Percentiles rank a stretch among this genome's conserved stretches.
Conservation (phyloP, 1,140 invertebrate genomes). For the Listronotus oregonensis region DNA sequence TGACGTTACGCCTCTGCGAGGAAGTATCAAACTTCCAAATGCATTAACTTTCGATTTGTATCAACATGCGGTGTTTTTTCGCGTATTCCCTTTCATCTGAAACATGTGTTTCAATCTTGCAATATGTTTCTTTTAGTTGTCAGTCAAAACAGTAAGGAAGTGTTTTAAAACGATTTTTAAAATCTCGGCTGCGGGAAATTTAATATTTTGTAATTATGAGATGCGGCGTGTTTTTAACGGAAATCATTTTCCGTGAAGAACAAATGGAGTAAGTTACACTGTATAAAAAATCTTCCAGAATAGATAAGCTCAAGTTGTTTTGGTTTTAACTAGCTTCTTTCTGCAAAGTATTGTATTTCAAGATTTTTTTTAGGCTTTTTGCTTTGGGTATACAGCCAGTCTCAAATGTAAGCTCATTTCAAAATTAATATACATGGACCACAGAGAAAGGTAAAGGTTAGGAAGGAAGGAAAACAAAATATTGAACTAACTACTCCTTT, state of each 20-base stretch:
- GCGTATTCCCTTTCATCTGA: conserved; percentile 12
- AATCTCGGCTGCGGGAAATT: conserved; percentile 7
- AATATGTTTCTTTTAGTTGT: conserved; percentile 15
- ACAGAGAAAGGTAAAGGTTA: too few species aligned
- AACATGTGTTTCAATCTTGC: conserved; percentile 13
- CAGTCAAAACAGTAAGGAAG: conserved; percentile 16
- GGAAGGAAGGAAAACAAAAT: too few species aligned
- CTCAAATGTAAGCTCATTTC: too few species aligned
- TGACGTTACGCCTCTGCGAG: not conserved
- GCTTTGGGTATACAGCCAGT: too few species aligned
- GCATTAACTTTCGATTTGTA: conserved; percentile 18
- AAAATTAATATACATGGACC: too few species aligned
- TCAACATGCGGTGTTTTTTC: conserved; percentile 12
- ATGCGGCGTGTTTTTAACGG: not conserved
- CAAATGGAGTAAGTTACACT: too few species aligned
- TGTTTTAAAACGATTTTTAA: conserved; percentile 21
- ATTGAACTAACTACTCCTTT: too few species aligned
- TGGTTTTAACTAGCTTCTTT: too few species aligned
- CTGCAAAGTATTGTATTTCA: too few species aligned
- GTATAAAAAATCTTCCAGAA: too few species aligned
- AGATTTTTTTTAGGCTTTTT: too few species aligned
- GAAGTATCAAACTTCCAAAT: conserved; percentile 19
- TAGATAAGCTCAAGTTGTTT: too few species aligned
- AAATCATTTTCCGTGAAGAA: not conserved
- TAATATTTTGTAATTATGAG: conserved; percentile 7